phyloP scores from a whole-genome alignment of 2,113 vertebrate genomes.

The Crotalus horridus region DNA sequence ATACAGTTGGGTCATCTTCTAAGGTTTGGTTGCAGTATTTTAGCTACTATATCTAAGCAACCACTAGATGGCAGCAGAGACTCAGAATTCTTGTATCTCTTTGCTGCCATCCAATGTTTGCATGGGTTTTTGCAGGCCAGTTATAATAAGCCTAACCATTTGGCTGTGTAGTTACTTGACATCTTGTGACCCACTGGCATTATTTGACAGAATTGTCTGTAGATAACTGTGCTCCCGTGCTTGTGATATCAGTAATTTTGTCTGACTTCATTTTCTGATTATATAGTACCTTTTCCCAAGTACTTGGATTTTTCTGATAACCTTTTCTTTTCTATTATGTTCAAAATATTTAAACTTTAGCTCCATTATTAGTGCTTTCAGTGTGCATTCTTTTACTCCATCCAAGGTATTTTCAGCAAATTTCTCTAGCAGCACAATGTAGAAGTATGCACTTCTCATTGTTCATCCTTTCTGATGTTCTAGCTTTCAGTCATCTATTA shows the following conservation, averaged over 20 bases:
- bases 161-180: background rate
- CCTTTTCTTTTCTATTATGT: background rate
- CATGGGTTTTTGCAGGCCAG: background rate
- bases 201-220: background rate
- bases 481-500: background rate
- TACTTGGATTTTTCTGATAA: background rate
- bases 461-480: background rate
- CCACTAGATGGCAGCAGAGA: background rate
- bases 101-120: background rate
- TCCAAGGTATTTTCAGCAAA: background rate
- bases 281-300: background rate
- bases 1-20: background rate
- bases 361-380: background rate
- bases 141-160: background rate
- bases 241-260: background rate
- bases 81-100: background rate
- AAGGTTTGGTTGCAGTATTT: background rate
- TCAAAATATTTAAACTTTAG: background rate
- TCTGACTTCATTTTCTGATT: background rate
- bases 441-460: background rate
- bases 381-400: background rate
- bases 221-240: background rate
- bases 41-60: background rate
- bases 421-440: background rate
- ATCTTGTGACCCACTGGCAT: background rate